Evolutionary conservation across 1,140 invertebrate genomes (phyloP).

Genomic region (Pseudomyrmex sp.): DNA sequence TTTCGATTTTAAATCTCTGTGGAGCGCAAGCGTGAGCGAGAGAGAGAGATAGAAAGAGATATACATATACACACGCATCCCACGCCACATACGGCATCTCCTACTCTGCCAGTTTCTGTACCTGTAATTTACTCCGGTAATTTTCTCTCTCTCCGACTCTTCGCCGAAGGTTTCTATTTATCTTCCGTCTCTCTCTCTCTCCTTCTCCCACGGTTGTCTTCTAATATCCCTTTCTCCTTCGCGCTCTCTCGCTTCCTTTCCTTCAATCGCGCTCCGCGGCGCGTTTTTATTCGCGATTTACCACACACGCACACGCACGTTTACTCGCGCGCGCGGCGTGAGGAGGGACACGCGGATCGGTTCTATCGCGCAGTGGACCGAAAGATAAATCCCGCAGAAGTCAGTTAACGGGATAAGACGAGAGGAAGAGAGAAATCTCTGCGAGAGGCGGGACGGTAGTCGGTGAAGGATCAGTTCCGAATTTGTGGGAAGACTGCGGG

Average conservation of each 20-base stretch:
- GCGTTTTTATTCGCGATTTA: conserved; percentile 33
- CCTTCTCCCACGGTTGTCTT: neutral
- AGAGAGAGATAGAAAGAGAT: conserved; percentile 42
- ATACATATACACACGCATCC: neutral
- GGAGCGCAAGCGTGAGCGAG: conserved; percentile 63
- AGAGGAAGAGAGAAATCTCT: neutral
- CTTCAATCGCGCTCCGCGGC: neutral
- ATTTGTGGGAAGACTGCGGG: neutral
- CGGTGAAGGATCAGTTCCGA: no score
- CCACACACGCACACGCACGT: no score
- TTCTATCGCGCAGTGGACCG: neutral
- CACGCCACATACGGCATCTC: neutral
- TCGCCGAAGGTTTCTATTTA: neutral
- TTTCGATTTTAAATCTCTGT: conserved; percentile 58
- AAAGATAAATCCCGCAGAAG: neutral
- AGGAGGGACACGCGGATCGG: neutral
- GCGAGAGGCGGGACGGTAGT: no score
- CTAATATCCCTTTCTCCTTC: neutral
- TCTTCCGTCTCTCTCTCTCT: conserved; percentile 1
- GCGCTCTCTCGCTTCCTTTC: neutral
- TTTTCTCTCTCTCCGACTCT: neutral
- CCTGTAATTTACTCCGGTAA: neutral
- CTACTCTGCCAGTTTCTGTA: conserved; percentile 3
- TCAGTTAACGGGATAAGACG: neutral
- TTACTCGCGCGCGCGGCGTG: conserved; percentile 15